These are phyloP conservation scores for Hassar affinis DNA, from an alignment of 2,113 vertebrate species.

Conservation along the genomic window DNA sequence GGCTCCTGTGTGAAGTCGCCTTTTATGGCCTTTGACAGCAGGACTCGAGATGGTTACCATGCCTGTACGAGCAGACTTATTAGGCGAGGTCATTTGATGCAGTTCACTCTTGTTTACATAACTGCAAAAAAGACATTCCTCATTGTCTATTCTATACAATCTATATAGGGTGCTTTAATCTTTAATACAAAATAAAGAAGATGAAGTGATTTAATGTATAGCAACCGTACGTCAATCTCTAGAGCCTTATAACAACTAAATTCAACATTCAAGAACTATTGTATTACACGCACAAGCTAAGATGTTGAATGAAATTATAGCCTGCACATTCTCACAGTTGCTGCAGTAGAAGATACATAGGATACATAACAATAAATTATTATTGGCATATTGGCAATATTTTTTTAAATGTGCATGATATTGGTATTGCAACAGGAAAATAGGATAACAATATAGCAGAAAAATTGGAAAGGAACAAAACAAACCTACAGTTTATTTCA, in stretches of 20 bases:
- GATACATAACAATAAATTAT: not conserved
- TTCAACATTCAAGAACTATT: not conserved
- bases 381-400: no score
- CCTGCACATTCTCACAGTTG: not conserved
- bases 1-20: slow-evolving; percentile 55
- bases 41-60: slow-evolving; percentile 64
- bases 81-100: slow-evolving; percentile 6
- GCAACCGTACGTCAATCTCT: not conserved
- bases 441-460: not conserved
- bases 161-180: no score
- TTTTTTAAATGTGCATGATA: not conserved
- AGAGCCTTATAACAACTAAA: not conserved
- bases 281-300: not conserved
- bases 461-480: not conserved
- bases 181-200: not conserved
- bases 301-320: not conserved
- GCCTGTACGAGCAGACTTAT: slow-evolving; percentile 58
- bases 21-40: slow-evolving; percentile 58
- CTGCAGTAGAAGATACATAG: not conserved
- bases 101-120: not conserved
- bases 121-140: not conserved
- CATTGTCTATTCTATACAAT: not conserved
- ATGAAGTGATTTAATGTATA: not conserved
- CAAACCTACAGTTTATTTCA: not conserved
- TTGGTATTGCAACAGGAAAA: not conserved